Evolutionary conservation across 2,797 vertebrate genomes (phyloP).

Genomic region (Florisuga fusca): DNA sequence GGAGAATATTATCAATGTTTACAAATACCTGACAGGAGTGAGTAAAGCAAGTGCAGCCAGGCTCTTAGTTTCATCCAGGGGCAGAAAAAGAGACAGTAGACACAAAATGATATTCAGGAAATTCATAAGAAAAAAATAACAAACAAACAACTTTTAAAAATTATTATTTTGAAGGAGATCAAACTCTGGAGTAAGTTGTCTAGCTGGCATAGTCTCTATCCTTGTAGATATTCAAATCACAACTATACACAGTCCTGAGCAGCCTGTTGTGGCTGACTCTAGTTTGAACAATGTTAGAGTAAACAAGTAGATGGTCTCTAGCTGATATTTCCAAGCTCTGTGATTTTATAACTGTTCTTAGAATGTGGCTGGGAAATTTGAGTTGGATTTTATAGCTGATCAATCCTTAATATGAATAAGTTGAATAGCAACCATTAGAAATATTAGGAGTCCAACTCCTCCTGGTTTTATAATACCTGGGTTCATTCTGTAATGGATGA

Average conservation of each 20-base stretch:
- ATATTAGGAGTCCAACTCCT: neutral
- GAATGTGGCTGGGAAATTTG: neutral
- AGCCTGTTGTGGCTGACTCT: neutral
- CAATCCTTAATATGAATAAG: neutral
- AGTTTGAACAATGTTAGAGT: neutral
- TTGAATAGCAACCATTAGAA: neutral
- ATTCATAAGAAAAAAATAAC: neutral
- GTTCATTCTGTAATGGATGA: neutral
- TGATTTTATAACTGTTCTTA: neutral
- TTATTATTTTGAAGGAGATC: neutral
- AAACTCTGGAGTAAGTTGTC: neutral
- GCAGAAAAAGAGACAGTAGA: neutral
- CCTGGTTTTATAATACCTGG: neutral
- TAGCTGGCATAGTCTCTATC: neutral
- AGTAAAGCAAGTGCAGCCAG: too few species aligned
- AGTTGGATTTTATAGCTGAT: neutral
- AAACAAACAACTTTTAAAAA: too few species aligned
- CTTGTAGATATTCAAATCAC: neutral
- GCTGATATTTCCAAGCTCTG: neutral
- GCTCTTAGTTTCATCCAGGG: neutral
- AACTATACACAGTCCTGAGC: neutral
- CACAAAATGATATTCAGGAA: neutral
- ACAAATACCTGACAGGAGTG: too few species aligned
- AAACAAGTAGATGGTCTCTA: neutral
- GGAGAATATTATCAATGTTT: neutral